Base-by-base conservation (phyloP, 2,797 vertebrate species). In the Pteropus rufus region DNA sequence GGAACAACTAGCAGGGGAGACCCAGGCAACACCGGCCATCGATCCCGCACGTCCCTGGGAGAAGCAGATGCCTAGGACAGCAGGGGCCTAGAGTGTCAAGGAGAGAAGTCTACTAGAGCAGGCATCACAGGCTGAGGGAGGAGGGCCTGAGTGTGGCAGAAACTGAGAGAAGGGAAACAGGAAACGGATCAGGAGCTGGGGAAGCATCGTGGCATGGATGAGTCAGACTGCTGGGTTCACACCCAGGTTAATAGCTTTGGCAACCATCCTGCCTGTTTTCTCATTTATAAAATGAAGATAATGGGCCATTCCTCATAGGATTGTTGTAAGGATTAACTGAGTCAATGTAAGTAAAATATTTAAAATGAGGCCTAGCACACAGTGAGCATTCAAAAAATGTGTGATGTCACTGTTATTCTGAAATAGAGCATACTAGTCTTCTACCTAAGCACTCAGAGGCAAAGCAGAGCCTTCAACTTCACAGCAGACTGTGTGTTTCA, bases 11-110 rank as follows among this genome's bases (percentile, higher is more conserved):
- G 12, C 60, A 65, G 58, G 12, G 46, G 16, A 0, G 3, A 24
- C 18, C 36, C 49, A 16, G 69, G 10, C 14, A 18, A 62, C 15
- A 67, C 23, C 3, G 46, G 44, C 8, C 1, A 10, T 1, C 3
- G 0, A 56, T 3, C 10, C 21, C n/a, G 15, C 2, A 0, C 0
- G 4, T 73, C 56, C 81, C 44, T n/a, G 9, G 31, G 65, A 70
- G 41, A 79, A 46, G 90, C 10, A 39, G 69, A 29, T 72, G 31
- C 67, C 36, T 16, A 0, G 18, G 19, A n/a, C 11, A 31, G 64
- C 39, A 52, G 46, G 46, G 21, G 6, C 7, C 6, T 0, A 29
- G 21, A 34, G 39, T 21, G 2, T 29, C 3, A 0, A 19, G 31
- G 44, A 65, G 46, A 84, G 24, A 7, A 26, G 34, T 18, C 34